A percentile compares a stretch with the other conserved stretches of the same genome.
Conservation (phyloP, 2,797 vertebrate species). For the Parauchenoglanis punctatus region DNA sequence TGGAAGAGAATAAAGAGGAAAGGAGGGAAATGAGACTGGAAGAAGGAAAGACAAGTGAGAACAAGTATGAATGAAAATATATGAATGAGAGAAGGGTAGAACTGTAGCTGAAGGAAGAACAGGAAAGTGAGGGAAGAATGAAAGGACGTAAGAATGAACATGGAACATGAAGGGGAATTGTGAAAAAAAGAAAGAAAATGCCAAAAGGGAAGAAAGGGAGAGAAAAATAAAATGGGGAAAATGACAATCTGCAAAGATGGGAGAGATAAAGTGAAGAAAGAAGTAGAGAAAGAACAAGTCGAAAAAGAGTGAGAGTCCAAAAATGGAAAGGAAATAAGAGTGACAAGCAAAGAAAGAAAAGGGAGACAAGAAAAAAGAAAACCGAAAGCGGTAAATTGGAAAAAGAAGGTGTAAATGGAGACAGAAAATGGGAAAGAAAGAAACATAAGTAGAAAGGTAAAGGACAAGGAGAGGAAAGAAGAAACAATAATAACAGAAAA, state of each 20-base stretch:
- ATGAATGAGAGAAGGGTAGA: neutral
- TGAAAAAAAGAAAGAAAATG: neutral
- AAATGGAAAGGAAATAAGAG: neutral
- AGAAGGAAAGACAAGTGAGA: neutral
- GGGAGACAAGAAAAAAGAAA: neutral
- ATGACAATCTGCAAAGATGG: neutral
- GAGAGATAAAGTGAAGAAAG: neutral
- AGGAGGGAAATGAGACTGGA: neutral
- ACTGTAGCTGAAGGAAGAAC: neutral
- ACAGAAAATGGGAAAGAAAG: neutral
- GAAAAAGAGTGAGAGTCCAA: neutral
- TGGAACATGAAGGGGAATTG: neutral
- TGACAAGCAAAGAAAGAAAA: neutral
- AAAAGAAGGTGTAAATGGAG: neutral
- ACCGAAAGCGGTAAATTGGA: neutral
- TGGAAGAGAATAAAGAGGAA: no score
- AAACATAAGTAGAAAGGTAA: no score
- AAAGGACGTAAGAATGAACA: neutral
- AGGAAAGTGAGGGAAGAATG: neutral
- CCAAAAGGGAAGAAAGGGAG: neutral
- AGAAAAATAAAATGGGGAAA: no score
- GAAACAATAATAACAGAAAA: neutral
- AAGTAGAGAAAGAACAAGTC: neutral
- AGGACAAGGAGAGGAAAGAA: neutral
- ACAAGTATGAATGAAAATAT: neutral